These are phyloP conservation scores for Distichodus sexfasciatus DNA, from an alignment of 2,797 vertebrate species.

Conservation along the genomic window DNA sequence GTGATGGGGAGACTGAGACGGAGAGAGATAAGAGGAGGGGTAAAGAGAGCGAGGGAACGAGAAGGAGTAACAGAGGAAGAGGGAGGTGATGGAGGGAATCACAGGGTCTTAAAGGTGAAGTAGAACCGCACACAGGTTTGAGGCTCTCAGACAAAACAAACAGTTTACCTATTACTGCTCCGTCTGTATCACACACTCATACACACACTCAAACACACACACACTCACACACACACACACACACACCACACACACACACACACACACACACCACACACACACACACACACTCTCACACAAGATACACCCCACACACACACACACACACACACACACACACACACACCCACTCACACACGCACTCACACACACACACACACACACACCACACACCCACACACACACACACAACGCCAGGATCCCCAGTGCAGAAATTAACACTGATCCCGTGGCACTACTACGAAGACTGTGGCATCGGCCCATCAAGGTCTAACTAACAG, in stretches of 20 bases:
- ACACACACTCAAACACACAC: background rate
- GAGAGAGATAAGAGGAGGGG: too few relatives aligned
- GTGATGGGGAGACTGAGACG: too few relatives aligned
- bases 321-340: slow-evolving; percentile 20
- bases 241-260: background rate
- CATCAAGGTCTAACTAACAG: slow-evolving; percentile 25
- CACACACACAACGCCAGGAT: slow-evolving; percentile 18
- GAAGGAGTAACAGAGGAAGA: too few relatives aligned
- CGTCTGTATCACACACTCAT: too few relatives aligned
- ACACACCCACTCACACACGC: background rate
- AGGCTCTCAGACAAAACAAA: background rate
- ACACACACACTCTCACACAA: background rate
- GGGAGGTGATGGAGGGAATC: background rate
- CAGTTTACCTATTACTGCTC: background rate
- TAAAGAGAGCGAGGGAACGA: too few relatives aligned
- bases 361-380: background rate
- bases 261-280: slow-evolving; percentile 20
- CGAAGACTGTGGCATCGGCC: slow-evolving; percentile 40
- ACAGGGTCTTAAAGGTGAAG: background rate
- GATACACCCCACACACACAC: background rate
- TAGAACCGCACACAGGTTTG: background rate
- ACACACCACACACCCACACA: slow-evolving; percentile 9
- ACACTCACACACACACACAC: background rate
- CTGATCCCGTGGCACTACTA: slow-evolving; percentile 52
- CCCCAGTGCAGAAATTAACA: slow-evolving; percentile 44